phyloP scores from a whole-genome alignment of 2,797 vertebrate species.

The Morus bassanus region DNA sequence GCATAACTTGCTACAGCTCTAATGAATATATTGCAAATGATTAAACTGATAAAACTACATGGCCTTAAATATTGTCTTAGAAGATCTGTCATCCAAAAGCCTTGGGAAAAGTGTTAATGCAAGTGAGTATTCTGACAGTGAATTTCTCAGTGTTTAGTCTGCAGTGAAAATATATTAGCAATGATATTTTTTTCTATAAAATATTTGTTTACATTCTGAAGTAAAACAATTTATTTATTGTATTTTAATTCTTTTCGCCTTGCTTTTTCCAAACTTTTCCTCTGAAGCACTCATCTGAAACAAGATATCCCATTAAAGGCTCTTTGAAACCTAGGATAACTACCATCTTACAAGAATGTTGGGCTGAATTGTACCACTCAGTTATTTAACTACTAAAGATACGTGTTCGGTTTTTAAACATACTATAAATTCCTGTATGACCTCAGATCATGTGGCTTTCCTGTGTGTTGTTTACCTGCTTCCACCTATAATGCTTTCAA shows the following conservation, averaged over 20 bases:
- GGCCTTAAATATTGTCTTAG: constrained; percentile 63
- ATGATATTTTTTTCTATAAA: not conserved
- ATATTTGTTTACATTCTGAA: not conserved
- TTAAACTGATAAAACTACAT: constrained; percentile 69
- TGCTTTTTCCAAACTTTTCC: not conserved
- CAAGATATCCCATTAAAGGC: not conserved
- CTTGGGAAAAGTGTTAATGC: constrained; percentile 60
- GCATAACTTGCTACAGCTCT: constrained; percentile 65
- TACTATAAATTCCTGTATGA: not conserved
- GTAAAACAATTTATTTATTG: not conserved
- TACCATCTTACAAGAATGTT: not conserved
- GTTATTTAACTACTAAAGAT: not conserved
- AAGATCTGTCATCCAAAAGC: constrained; percentile 62
- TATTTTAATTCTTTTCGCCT: not conserved
- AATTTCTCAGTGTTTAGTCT: constrained; percentile 51
- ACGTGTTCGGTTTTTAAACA: not conserved
- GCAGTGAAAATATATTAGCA: not conserved
- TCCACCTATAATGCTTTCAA: not conserved
- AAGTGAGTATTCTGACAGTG: constrained; percentile 51
- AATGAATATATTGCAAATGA: constrained; percentile 69
- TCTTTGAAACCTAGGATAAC: not conserved
- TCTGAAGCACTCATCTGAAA: not conserved
- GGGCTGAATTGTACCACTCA: not conserved
- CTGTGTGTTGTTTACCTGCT: not conserved
- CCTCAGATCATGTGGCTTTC: not conserved